Percentiles rank a stretch among this genome's conserved stretches.
These are phyloP conservation scores for Drosophila macrospina DNA, from an alignment of 2,888 invertebrate species.

Conservation along the genomic window DNA sequence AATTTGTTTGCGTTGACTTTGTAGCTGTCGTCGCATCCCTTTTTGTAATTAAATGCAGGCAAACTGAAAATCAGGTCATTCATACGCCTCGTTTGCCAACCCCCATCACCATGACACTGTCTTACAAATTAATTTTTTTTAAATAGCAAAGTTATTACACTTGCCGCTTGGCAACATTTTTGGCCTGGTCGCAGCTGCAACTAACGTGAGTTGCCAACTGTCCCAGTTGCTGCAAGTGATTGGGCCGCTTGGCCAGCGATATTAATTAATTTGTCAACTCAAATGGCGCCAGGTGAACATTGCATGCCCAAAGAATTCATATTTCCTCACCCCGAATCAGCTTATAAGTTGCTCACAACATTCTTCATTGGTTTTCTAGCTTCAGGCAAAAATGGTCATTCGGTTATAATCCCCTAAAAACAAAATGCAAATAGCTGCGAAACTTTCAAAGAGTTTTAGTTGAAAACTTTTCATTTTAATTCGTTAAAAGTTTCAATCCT, in stretches of 20 bases:
- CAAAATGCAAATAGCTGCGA: constrained; percentile 17
- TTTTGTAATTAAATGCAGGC: constrained; percentile 76
- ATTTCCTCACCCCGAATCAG: not conserved
- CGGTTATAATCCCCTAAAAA: constrained; percentile 10
- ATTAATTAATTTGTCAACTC: constrained; percentile 65
- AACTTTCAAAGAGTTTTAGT: constrained; percentile 24
- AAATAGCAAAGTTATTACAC: constrained; percentile 66
- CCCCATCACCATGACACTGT: constrained; percentile 30
- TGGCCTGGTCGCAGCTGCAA: constrained; percentile 64
- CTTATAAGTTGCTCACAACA: not conserved
- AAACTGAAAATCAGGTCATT: constrained; percentile 70
- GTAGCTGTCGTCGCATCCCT: constrained; percentile 55
- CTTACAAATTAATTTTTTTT: constrained; percentile 68
- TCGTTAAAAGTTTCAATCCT: constrained; percentile 23
- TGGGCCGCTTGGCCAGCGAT: constrained; percentile 43
- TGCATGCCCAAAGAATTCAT: not conserved
- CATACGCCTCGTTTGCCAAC: constrained; percentile 45
- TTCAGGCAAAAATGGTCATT: constrained; percentile 8
- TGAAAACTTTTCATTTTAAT: constrained; percentile 39
- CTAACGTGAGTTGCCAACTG: constrained; percentile 53
- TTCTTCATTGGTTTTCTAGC: constrained; percentile 7
- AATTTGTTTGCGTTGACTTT: constrained; percentile 69
- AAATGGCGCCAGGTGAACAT: constrained; percentile 28
- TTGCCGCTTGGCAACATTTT: constrained; percentile 29
- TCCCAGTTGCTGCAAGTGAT: constrained; percentile 41